Base-by-base conservation (phyloP, 1,140 invertebrate genomes). In the Oryctes rhinoceros region DNA sequence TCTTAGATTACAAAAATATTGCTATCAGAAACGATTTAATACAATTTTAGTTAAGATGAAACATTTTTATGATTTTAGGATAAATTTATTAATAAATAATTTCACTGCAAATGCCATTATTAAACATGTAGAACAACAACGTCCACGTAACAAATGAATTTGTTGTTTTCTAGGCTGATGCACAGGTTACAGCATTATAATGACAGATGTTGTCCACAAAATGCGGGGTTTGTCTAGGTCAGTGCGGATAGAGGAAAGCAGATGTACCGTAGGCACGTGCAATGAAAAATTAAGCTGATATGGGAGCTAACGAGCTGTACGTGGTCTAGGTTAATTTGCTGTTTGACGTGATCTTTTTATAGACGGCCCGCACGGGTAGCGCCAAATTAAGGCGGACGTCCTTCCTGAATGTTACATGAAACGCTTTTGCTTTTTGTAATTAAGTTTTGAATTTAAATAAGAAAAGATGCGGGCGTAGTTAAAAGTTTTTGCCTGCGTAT, bases 191-290 rank as follows among this genome's bases (percentile, higher is more conserved):
- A 10, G 13, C 20, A 11, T 62, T 62, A 62, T 13, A 62, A 20
- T 13, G 15, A 13, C 53, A 62, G 53, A 62, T 18, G 15, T 62
- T 7, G 20, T 62, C 13, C 53, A n/a, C 15, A 62, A 62, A 62
- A 62, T 44, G 39, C 39, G 9, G 39, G 20, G 53, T 18, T 62
- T 62, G 20, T n/a, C 20, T 62, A 62, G 53, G 53, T 62, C 53
- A 62, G 53, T 62, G 53, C 53, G 24, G 24, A 30, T 20, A 13
- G 53, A 20, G 18, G 15, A 59, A 59, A 35, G 65, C 65, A 71
- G 65, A 71, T 71, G 65, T 71, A 71, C 20, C 24, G 65, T 9
- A 71, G 35, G 65, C 65, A 71, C 65, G 65, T 71, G 65, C 9
- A 71, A 24, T 71, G 18, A 71, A 71, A 71, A 71, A 62, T 62